These are phyloP conservation scores for Chromis chromis DNA, from an alignment of 2,797 vertebrate genomes.

Conservation along the genomic window DNA sequence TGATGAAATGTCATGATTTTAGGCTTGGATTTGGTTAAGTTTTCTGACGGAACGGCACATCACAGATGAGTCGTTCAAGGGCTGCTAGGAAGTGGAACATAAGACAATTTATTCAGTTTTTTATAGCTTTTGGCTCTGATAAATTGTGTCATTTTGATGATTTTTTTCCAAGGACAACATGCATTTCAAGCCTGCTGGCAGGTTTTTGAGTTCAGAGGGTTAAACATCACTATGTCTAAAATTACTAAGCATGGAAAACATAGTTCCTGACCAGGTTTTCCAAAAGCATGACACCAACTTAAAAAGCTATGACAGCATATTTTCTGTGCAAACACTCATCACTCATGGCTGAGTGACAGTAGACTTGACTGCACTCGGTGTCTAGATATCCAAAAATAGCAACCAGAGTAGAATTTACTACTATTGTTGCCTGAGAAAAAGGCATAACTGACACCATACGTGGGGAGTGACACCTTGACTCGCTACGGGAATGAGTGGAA, in stretches of 20 bases:
- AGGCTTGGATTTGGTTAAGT: too few relatives aligned
- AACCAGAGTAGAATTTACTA: constrained; percentile 16
- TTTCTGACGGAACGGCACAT: too few relatives aligned
- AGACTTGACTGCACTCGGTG: not conserved
- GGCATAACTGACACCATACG: constrained; percentile 9
- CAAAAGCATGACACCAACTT: not conserved
- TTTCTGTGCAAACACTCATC: not conserved
- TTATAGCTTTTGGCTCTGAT: too few relatives aligned
- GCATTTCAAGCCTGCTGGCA: too few relatives aligned
- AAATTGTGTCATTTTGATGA: too few relatives aligned
- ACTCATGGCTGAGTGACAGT: constrained; percentile 10
- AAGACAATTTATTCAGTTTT: too few relatives aligned
- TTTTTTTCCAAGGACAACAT: too few relatives aligned
- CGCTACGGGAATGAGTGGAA: constrained; percentile 25
- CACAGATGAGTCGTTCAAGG: too few relatives aligned
- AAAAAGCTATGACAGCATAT: constrained; percentile 13
- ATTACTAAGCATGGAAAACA: constrained; percentile 12
- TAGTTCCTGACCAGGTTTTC: constrained; percentile 11
- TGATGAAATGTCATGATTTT: too few relatives aligned
- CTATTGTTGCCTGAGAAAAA: constrained; percentile 2
- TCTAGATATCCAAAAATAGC: constrained; percentile 27
- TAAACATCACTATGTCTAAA: not conserved
- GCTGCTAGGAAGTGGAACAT: too few relatives aligned
- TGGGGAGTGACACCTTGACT: constrained; percentile 28
- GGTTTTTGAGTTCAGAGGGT: too few relatives aligned